Percentiles rank a stretch among this genome's conserved stretches.
phyloP scores from a whole-genome alignment of 2,888 invertebrate species.

The Drosophila formosana region DNA sequence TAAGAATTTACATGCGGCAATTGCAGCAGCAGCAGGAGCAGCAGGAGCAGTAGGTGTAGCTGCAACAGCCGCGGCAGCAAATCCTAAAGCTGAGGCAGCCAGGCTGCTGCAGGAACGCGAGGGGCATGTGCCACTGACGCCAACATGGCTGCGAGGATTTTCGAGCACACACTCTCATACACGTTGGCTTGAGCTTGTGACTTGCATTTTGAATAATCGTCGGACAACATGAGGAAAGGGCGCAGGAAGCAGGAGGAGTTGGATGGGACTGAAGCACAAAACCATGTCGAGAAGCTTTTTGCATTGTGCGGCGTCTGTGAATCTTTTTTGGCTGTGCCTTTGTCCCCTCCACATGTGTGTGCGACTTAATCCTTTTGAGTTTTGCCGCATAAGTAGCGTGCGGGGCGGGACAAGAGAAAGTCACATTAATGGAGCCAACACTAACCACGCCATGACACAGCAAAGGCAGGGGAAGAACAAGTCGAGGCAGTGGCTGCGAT shows the following conservation, averaged over 20 bases:
- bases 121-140: conserved; percentile 58
- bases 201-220: conserved; percentile 82
- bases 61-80: conserved; percentile 61
- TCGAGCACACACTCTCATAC: conserved; percentile 42
- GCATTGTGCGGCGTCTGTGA: conserved; percentile 74
- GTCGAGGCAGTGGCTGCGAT: conserved; percentile 34
- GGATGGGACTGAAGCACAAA: not conserved
- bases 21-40: conserved; percentile 62
- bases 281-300: conserved; percentile 70
- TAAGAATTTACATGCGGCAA: conserved; percentile 83
- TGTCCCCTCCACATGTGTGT: conserved; percentile 47
- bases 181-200: conserved; percentile 47
- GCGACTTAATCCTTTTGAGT: conserved; percentile 81
- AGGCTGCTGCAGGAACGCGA: not conserved
- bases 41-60: not conserved
- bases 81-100: conserved; percentile 59
- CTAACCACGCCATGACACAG: conserved; percentile 7
- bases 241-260: conserved; percentile 5
- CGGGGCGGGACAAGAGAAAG: conserved; percentile 8
- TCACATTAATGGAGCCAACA: conserved; percentile 61
- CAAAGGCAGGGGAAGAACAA: not conserved
- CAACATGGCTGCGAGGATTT: conserved; percentile 78
- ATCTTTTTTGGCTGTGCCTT: conserved; percentile 66
- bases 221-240: conserved; percentile 49
- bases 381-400: conserved; percentile 77